A percentile compares a stretch with the other conserved stretches of the same genome.
phyloP scores from a whole-genome alignment of 1,140 invertebrate genomes.

The Batillaria attramentaria region DNA sequence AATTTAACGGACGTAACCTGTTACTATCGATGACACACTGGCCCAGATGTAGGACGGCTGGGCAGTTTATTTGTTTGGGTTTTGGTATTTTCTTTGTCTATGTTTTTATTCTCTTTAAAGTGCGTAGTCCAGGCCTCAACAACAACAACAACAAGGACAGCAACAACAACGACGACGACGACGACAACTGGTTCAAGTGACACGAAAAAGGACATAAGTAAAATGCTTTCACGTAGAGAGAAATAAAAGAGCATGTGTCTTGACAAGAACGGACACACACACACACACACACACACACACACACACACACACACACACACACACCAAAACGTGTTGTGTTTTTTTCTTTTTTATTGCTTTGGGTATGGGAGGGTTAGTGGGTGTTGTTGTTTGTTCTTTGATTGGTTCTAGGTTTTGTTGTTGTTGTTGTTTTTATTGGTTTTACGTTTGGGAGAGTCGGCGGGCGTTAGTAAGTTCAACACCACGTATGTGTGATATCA shows the following conservation, averaged over 20 bases:
- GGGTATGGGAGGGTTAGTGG: background rate
- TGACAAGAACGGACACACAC: background rate
- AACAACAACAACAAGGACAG: background rate
- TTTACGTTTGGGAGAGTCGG: background rate
- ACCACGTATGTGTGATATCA: no score
- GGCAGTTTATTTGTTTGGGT: no score
- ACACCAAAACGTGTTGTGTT: background rate
- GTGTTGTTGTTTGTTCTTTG: background rate
- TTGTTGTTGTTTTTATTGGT: background rate
- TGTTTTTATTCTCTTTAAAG: no score
- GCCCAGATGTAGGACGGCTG: no score
- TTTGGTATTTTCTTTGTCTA: no score
- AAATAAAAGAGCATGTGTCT: background rate
- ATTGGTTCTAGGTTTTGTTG: background rate
- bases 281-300: background rate
- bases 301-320: constrained; percentile 6
- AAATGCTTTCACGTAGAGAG: background rate
- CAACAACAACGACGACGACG: background rate
- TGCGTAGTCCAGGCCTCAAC: no score
- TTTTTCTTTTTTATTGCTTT: background rate
- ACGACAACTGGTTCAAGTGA: background rate
- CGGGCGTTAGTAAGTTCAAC: background rate
- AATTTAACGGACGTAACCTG: background rate
- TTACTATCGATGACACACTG: background rate
- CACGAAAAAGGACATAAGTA: background rate